Conservation (phyloP, 2,797 vertebrate genomes). For the Brotula barbata region DNA sequence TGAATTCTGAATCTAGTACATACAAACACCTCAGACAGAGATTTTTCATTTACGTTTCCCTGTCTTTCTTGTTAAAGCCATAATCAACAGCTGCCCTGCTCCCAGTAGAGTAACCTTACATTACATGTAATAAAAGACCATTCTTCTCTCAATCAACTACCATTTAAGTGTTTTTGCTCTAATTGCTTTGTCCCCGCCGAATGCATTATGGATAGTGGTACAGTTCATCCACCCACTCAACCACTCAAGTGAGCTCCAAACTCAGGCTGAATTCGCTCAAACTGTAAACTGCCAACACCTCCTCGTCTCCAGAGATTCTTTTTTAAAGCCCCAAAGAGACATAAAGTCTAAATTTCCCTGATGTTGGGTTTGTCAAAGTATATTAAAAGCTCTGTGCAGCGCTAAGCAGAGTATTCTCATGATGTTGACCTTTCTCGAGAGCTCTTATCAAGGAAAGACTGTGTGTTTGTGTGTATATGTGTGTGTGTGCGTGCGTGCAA, state of each 20-base stretch:
- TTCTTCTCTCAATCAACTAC: constrained; percentile 26
- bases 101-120: constrained; percentile 13
- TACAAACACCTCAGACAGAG: too few relatives aligned
- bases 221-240: constrained; percentile 59
- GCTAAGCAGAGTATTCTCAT: constrained; percentile 18
- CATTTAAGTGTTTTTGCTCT: constrained; percentile 47
- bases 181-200: constrained; percentile 39
- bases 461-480: neutral
- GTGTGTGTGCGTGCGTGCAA: neutral
- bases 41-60: too few relatives aligned
- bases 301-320: constrained; percentile 7
- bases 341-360: constrained; percentile 6
- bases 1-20: too few relatives aligned
- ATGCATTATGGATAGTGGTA: constrained; percentile 37
- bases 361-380: neutral
- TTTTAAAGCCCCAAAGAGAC: constrained; percentile 13
- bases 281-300: constrained; percentile 23
- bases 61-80: constrained; percentile 3
- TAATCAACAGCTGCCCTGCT: neutral
- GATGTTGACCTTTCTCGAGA: constrained; percentile 17
- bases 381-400: neutral
- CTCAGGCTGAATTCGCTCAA: constrained; percentile 17
- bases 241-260: constrained; percentile 28
- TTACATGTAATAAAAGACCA: constrained; percentile 17
- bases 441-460: constrained; percentile 30